Conservation (phyloP, 2,797 vertebrate genomes). For the Benthosema pterotum region DNA sequence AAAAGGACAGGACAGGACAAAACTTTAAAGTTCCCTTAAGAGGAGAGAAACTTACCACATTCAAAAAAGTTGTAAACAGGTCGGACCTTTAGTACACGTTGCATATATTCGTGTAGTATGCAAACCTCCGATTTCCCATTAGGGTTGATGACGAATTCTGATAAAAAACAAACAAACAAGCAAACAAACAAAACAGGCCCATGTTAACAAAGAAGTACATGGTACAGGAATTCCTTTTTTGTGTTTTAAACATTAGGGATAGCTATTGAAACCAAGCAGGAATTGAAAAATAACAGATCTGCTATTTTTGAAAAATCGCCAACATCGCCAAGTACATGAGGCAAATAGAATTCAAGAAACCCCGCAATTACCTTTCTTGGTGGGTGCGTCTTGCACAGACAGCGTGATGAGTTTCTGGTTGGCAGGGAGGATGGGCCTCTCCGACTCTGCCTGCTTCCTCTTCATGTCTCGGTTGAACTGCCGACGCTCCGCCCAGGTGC, state of each 20-base stretch:
- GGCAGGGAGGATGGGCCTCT: conserved; percentile 95
- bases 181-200: too few relatives aligned
- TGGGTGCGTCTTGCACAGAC: conserved; percentile 95
- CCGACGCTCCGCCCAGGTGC: conserved; percentile 96
- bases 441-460: conserved; percentile 94
- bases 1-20: not conserved
- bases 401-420: conserved; percentile 99
- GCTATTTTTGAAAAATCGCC: too few relatives aligned
- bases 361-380: conserved; percentile 89
- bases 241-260: too few relatives aligned
- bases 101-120: conserved; percentile 99
- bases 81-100: conserved; percentile 98
- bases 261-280: too few relatives aligned
- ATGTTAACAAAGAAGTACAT: conserved; percentile 8
- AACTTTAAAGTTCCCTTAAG: not conserved
- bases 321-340: too few relatives aligned
- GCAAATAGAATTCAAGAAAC: not conserved
- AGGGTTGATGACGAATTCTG: conserved; percentile 99
- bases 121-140: conserved; percentile 99
- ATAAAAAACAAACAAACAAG: too few relatives aligned
- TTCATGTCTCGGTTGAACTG: conserved; percentile 99
- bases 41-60: conserved; percentile 90
- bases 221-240: too few relatives aligned
- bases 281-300: too few relatives aligned
- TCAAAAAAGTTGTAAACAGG: conserved; percentile 99